Base-by-base conservation (phyloP, 1,140 invertebrate genomes). In the Drosophila pruinosa region DNA sequence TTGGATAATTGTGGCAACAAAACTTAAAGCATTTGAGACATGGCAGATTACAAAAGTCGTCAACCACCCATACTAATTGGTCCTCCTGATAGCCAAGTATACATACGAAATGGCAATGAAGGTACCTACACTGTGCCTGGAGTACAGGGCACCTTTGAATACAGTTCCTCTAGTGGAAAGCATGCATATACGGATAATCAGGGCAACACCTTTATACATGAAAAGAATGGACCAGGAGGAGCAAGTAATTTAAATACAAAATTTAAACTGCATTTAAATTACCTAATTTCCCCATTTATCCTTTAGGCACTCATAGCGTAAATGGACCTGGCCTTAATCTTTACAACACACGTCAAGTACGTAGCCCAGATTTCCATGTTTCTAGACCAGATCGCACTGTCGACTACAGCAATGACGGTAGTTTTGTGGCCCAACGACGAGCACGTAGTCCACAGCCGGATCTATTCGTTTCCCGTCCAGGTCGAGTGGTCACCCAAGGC, bases 291-390 rank as follows among this genome's bases (percentile, higher is more conserved):
- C 4, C 12, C 1, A 12, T 4, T n/a, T 34, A n/a, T 34, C 12
- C 2, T 10, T 10, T 19, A 75, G 79, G 31, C 7, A 61, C 26
- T 2, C 75, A 83, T 15, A 58, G 21, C 4, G 24, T 83, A 15
- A 72, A 39, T 21, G 79, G 79, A 2, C 75, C 75, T 1, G 8
- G n/a, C 0, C 14, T 73, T 2, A 21, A 38, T 0, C 79, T 79
- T 6, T 58, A 71, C 1, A 28, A 31, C 22, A 1, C 43, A 14
- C 47, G 47, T 31, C 47, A 10, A 8, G 14, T 3, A 0, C 47
- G 47, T 31, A 50, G 47, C 5, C 24, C 47, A 0, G 48, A 34
- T 21, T 15, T 75, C 1, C 22, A 52, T 7, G 36, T 57, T 1
- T 24, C 31, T 1, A 63, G 70, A 14, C 76, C 70, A 0, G 64